Base-by-base conservation (phyloP, 2,113 vertebrate species). In the Strix aluco region DNA sequence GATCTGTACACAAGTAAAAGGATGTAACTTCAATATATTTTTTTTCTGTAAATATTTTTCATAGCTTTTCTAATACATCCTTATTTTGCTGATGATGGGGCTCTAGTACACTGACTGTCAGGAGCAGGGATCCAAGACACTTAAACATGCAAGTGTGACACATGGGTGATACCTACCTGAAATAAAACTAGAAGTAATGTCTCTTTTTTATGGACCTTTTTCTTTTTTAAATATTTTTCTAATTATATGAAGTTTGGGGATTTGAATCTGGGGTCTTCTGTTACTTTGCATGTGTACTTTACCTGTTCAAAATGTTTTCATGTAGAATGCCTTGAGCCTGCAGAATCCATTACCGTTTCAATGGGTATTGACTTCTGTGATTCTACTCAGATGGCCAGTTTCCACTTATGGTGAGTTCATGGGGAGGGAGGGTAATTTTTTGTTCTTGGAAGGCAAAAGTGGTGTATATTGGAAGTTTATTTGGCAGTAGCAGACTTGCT, bases 301-400 rank as follows among this genome's bases (percentile, higher is more conserved):
- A 97, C 25, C 73, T 94, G 11, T 97, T 96, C 83, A 94, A 97
- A 98, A 98, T 96, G 26, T 97, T 97, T 95, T 96, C 79, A 82
- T 94, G 92, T 98, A 99, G 99, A 98, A 82, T 98, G 96, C 86
- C 98, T 99, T 96, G 98, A 99, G 96, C 98, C 98, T 85, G 98
- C 97, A 94, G 98, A 98, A 96, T 99, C 99, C 30, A 93, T 99
- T 96, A 99, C 98, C 1, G 98, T 99, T 92, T 98, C 99, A 94
- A 83, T 99, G 98, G 99, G 99, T 91, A 98, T 99, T 73, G 99
- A 99, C 98, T 99, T 99, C 97, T 99, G 98, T 96, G 99, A 99
- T 98, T 99, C 99, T 75, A 99, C 99, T 90, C 99, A 99, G 96
- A 98, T 97, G 58, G 99, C 99, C 96, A 99, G 97, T 98, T 99